phyloP scores from a whole-genome alignment of 2,888 invertebrate species.

The Lamellibrachia satsuma region DNA sequence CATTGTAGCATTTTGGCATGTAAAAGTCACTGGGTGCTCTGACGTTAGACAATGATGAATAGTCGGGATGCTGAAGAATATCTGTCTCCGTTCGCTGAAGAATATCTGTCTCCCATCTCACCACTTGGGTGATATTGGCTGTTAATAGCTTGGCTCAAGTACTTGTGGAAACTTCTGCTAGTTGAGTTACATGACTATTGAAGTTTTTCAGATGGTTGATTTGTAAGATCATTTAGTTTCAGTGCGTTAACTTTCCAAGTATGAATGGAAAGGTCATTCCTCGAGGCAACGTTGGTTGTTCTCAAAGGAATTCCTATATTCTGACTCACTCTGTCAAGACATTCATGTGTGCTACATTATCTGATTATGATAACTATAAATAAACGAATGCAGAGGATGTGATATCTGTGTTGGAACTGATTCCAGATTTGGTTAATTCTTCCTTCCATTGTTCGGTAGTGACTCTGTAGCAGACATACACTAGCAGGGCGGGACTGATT shows the following conservation, averaged over 20 bases:
- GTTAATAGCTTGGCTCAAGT: neutral
- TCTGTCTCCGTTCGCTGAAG: neutral
- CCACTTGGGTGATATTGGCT: neutral
- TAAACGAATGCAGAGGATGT: neutral
- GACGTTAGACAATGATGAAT: neutral
- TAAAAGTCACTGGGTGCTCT: neutral
- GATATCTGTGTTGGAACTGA: neutral
- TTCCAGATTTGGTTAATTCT: neutral
- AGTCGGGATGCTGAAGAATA: neutral
- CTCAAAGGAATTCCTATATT: neutral
- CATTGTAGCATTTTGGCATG: neutral
- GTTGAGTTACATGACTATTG: neutral
- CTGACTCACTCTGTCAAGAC: neutral
- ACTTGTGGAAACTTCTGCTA: neutral
- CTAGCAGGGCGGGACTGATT: neutral
- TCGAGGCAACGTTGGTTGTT: neutral
- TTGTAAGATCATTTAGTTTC: neutral
- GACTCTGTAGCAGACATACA: neutral
- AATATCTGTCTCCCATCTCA: neutral
- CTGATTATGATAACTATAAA: conserved; percentile 13
- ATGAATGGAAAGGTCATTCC: neutral
- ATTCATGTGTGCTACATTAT: neutral
- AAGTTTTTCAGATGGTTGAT: neutral
- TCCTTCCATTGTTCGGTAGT: neutral
- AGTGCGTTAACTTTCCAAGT: neutral